These are phyloP conservation scores for Poeciliopsis paucimaculata DNA, from an alignment of 2,797 vertebrate species.

Conservation along the genomic window DNA sequence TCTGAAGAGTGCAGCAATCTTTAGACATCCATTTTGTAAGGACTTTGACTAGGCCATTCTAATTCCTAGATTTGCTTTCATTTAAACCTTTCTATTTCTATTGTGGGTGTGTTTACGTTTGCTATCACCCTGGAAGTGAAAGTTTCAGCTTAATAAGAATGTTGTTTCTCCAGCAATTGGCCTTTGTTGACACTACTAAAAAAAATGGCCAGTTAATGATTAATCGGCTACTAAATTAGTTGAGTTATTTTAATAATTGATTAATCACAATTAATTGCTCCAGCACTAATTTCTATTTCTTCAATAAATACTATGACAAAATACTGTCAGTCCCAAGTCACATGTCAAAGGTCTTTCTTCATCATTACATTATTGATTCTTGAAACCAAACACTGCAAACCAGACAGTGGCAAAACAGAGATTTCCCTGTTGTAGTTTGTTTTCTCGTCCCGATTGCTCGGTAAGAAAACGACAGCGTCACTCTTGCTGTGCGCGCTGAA, in stretches of 20 bases:
- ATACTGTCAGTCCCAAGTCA: background rate
- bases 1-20: too few relatives aligned
- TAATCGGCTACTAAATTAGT: too few relatives aligned
- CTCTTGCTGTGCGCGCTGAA: background rate
- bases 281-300: background rate
- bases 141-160: background rate
- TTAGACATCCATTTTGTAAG: background rate
- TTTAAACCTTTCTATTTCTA: background rate
- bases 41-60: background rate
- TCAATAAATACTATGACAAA: background rate
- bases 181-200: too few relatives aligned
- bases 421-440: background rate
- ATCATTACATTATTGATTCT: background rate
- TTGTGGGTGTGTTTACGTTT: background rate
- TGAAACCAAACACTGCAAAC: background rate
- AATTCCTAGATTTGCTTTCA: background rate
- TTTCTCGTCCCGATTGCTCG: background rate
- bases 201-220: too few relatives aligned
- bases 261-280: background rate
- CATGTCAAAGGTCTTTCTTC: background rate
- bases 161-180: too few relatives aligned
- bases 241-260: too few relatives aligned
- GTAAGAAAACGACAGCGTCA: too few relatives aligned
- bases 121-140: background rate
- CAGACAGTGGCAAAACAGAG: background rate